A percentile compares a stretch with the other conserved stretches of the same genome.
These are phyloP conservation scores for Danio albolineatus DNA, from an alignment of 2,797 vertebrate species.

Conservation along the genomic window DNA sequence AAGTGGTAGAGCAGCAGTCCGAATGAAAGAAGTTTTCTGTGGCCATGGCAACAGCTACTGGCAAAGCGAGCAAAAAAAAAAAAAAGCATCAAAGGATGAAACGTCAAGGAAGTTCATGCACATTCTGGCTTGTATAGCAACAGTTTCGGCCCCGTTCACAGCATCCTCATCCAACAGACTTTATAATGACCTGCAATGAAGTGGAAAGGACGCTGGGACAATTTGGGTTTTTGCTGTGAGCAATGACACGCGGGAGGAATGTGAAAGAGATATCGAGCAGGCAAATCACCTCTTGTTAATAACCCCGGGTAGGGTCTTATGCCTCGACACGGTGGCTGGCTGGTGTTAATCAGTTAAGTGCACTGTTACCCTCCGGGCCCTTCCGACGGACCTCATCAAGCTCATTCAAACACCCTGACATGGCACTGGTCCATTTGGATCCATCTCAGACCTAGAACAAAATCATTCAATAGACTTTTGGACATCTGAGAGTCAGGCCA, in stretches of 20 bases:
- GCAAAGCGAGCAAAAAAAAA: conserved; percentile 3
- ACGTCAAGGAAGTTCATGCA: conserved; percentile 6
- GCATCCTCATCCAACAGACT: conserved; percentile 4
- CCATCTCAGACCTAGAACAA: conserved; percentile 40
- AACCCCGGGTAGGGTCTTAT: conserved; percentile 50
- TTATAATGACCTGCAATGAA: conserved; percentile 40
- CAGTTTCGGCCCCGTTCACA: conserved; percentile 34
- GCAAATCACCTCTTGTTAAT: conserved; percentile 51
- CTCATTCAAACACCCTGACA: conserved; percentile 19
- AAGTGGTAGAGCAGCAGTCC: conserved; percentile 40
- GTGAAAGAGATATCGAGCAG: conserved; percentile 52
- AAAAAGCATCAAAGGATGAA: conserved; percentile 12
- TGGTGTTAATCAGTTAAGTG: conserved; percentile 58
- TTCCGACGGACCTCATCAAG: conserved; percentile 45
- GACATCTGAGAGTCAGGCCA: conserved; percentile 30
- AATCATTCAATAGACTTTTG: conserved; percentile 45
- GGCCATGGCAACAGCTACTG: conserved; percentile 49
- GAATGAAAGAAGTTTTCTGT: conserved; percentile 47
- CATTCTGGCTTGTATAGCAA: conserved; percentile 10
- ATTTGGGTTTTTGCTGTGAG: conserved; percentile 27
- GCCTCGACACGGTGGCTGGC: conserved; percentile 48
- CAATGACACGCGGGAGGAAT: conserved; percentile 47
- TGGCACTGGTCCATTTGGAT: conserved; percentile 46
- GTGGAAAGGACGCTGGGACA: conserved; percentile 44
- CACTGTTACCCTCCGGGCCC: conserved; percentile 40